A percentile compares a stretch with the other conserved stretches of the same genome.
These are phyloP conservation scores for Drosophila flavopinicola DNA, from an alignment of 2,888 invertebrate genomes.

Conservation along the genomic window DNA sequence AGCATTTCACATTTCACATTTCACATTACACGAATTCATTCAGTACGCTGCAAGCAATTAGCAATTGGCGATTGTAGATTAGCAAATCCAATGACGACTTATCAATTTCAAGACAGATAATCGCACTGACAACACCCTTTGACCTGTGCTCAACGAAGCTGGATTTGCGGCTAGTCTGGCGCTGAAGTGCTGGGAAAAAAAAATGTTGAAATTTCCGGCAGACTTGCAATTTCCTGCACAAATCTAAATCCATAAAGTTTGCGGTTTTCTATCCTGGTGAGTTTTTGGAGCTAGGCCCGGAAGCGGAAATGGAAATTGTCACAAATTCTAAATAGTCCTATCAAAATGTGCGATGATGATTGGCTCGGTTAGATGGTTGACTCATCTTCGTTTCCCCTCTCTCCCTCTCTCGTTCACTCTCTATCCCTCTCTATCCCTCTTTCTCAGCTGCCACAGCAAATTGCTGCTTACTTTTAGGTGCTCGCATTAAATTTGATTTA, in stretches of 20 bases:
- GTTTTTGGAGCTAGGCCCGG: slow-evolving; percentile 15
- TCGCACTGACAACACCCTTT: slow-evolving; percentile 5
- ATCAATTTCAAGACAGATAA: slow-evolving; percentile 29
- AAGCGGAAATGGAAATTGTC: slow-evolving; percentile 53
- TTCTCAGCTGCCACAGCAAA: neutral
- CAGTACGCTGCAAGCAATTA: neutral
- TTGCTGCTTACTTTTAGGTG: slow-evolving; percentile 19
- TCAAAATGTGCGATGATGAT: slow-evolving; percentile 26
- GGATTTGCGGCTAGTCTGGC: neutral
- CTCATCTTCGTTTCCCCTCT: neutral
- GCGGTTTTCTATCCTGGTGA: slow-evolving; percentile 20
- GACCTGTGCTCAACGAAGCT: neutral
- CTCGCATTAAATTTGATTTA: neutral
- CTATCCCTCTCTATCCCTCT: too few relatives aligned
- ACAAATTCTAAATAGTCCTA: slow-evolving; percentile 40
- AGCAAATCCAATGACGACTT: slow-evolving; percentile 14
- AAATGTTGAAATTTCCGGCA: slow-evolving; percentile 38
- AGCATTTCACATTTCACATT: slow-evolving; percentile 6
- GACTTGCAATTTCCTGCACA: slow-evolving; percentile 43
- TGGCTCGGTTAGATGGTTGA: slow-evolving; percentile 1
- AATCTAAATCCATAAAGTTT: slow-evolving; percentile 36
- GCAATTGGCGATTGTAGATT: slow-evolving; percentile 17
- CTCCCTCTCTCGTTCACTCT: too few relatives aligned
- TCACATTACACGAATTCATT: slow-evolving; percentile 9
- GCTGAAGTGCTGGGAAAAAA: slow-evolving; percentile 21